Evolutionary conservation across 2,113 vertebrate species (phyloP), one percentile per base, ranked within the genome.

Genomic region (Colinus virginianus): DNA sequence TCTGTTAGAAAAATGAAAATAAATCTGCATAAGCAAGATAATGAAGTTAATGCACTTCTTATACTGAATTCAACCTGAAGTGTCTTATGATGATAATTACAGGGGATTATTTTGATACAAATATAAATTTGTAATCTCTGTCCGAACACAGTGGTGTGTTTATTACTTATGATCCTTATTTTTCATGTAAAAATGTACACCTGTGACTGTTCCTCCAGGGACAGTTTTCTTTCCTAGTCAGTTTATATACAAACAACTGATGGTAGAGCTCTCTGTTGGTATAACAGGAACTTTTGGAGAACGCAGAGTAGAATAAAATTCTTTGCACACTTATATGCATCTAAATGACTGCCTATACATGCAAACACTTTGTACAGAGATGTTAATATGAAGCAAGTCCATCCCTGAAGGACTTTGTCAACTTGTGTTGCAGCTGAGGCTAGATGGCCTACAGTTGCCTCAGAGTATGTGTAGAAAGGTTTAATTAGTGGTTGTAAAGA

Each of bases 151-250:
- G 7, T 2, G 43, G 75, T 49, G 19, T 40, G n/a, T 53, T 0
- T 79, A 7, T 80, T 23, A 67, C 12, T 42, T 62, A 56, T 9
- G 13, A 16, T n/a, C 18, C n/a, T 94, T 25, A 9, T 75, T 87
- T 46, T 12, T 56, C 7, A 1, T 51, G 25, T 81, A 23, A 79
- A 55, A 93, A 69, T 22, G 25, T 34, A 16, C 46, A 80, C 56
- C 30, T 87, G 4, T 76, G 74, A 56, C 53, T 88, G n/a, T 75
- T 86, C 34, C 36, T 69, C 43, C 9, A 15, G 21, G 58, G 78
- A 72, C 40, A 56, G 49, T 92, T 92, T 90, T 11, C 64, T 88
- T 87, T 86, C 80, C 62, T 68, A 34, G 61, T 46, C 66, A 80
- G 1, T 81, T 77, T 75, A 15, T 67, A 51, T 23, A 26, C 74